phyloP scores from a whole-genome alignment of 1,140 invertebrate species.

The Drosophila athabasca region DNA sequence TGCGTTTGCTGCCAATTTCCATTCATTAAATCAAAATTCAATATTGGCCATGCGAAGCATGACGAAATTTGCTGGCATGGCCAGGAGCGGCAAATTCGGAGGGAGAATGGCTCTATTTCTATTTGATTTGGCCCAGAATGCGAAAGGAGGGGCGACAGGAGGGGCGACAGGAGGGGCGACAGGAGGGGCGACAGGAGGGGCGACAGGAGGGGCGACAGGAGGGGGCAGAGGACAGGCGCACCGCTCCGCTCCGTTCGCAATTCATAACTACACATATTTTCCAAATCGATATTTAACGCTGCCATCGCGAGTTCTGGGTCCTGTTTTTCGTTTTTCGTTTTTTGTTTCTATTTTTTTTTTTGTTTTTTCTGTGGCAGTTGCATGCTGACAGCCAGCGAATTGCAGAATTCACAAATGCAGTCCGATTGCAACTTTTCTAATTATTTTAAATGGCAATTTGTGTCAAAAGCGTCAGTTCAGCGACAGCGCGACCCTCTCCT shows the following conservation, averaged over 20 bases:
- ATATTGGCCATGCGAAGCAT: constrained; percentile 72
- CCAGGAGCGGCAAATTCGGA: constrained; percentile 4
- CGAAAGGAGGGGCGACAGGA: constrained; percentile 14
- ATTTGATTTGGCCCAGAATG: constrained; percentile 64
- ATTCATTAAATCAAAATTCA: constrained; percentile 82
- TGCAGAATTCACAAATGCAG: constrained; percentile 60
- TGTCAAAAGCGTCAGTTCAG: constrained; percentile 63
- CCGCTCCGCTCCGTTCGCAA: constrained; percentile 34
- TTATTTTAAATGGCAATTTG: constrained; percentile 81
- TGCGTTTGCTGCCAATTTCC: constrained; percentile 68
- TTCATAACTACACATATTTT: constrained; percentile 78
- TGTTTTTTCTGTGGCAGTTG: constrained; percentile 28
- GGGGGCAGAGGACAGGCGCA: no score
- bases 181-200: constrained; percentile 5
- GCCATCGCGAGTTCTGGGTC: constrained; percentile 4
- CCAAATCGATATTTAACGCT: constrained; percentile 77
- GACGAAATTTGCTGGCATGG: constrained; percentile 47
- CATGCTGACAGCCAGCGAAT: constrained; percentile 57
- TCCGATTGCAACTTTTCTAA: constrained; percentile 75
- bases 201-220: no score
- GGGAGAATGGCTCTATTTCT: constrained; percentile 65
- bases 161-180: no score
- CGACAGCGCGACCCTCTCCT: neutral
- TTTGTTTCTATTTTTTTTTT: neutral
- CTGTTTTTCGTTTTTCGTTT: no score